Evolutionary conservation across 2,797 vertebrate genomes (phyloP), one percentile per base, ranked within the genome.

Genomic region (Hylomyscus alleni): DNA sequence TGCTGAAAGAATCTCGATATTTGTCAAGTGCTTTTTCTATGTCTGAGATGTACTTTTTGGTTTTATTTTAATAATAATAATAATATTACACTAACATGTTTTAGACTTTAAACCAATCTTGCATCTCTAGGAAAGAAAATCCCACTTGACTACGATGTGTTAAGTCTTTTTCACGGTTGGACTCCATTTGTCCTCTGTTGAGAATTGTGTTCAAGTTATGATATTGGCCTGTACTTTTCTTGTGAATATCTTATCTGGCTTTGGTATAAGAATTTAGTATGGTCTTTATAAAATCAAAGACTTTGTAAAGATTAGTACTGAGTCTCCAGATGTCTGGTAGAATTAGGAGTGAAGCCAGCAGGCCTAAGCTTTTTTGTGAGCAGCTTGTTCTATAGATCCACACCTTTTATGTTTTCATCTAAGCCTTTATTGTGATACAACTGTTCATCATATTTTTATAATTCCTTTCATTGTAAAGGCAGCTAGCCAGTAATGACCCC

Each of bases 1-100:
- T 44, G 93, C 44, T 67, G 92, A 94, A 96, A 15, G 3, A 67
- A 80, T 34, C 12, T 93, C 24, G 37, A 77, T 90, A 76, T 90
- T 92, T 83, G 56, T 93, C 83, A 92, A 90, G 20, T 89, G 56
- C 9, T 76, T 90, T 93, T 87, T 69, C 56, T 92, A 31, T 88
- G 22, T 88, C 47, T 75, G 2, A 44, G 8, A 47, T 75, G 15
- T 58, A 87, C 34, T 40, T 94, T 91, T 80, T 94, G 84, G 47
- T 84, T 80, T 87, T 82, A 83, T 58, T 91, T 84, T 92, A 80
- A 19, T 67, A 56, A 90, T 60, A 62, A 44, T 44, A 44, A 90
- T 47, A 92, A 92, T 8, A 22, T 52, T 95, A 75, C 40, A 85
- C 75, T 77, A 78, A 86, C 1, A 83, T 78, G 37, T 91, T 90